Conservation (phyloP, 2,888 invertebrate species). For the Cephonodes hylas region DNA sequence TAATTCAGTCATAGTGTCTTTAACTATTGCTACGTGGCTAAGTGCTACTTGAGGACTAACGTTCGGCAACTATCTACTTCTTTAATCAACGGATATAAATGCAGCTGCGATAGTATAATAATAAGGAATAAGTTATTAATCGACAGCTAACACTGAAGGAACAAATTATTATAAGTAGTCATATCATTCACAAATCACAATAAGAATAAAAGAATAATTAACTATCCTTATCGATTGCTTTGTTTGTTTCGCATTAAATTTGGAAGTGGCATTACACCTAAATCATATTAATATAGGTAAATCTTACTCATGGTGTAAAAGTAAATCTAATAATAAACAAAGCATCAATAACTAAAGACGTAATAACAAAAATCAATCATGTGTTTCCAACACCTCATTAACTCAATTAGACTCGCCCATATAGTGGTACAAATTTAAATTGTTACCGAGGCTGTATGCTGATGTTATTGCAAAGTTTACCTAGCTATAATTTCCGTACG, state of each 20-base stretch:
- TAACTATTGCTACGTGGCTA: slow-evolving; percentile 27
- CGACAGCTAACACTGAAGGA: slow-evolving; percentile 19
- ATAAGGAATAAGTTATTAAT: slow-evolving; percentile 1
- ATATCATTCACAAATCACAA: slow-evolving; percentile 21
- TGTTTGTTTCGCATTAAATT: neutral
- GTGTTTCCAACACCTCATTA: neutral
- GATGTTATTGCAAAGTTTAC: neutral
- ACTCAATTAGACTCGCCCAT: no score
- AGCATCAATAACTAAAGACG: neutral
- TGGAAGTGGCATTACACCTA: neutral
- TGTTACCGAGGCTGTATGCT: slow-evolving; percentile 10
- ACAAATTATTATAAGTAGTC: slow-evolving; percentile 20
- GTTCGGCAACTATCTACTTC: neutral
- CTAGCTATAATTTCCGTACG: neutral
- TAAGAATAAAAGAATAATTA: slow-evolving; percentile 35
- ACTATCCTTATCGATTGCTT: neutral
- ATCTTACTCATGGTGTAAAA: neutral
- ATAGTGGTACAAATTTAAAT: neutral
- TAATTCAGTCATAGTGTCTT: slow-evolving; percentile 44
- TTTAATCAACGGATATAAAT: slow-evolving; percentile 25
- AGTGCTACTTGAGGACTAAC: neutral
- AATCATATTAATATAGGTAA: neutral
- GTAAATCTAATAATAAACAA: neutral
- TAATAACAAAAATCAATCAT: neutral
- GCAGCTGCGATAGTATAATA: slow-evolving; percentile 25